A percentile compares a stretch with the other conserved stretches of the same genome.
Evolutionary conservation across 1,140 invertebrate genomes (phyloP).

Genomic region (Phocides pigmalion): DNA sequence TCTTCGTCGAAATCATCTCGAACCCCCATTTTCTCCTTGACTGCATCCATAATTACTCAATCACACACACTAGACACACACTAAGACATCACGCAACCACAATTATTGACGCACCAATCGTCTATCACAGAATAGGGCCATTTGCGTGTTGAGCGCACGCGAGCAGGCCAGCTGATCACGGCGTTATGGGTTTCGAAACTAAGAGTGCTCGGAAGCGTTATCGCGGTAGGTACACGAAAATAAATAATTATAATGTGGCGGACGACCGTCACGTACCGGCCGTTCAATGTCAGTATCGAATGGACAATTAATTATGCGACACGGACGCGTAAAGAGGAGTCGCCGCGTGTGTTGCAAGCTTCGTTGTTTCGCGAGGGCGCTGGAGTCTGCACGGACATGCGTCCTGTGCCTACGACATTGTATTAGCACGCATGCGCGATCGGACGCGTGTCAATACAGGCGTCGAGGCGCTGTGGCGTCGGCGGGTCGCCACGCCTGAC

Average conservation of each 20-base stretch:
- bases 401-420: slow-evolving; percentile 55
- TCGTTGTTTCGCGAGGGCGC: slow-evolving; percentile 39
- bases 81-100: slow-evolving; percentile 55
- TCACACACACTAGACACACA: slow-evolving; percentile 52
- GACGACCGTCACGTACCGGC: slow-evolving; percentile 59
- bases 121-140: slow-evolving; percentile 57
- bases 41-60: slow-evolving; percentile 64
- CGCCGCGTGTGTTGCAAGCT: slow-evolving; percentile 61
- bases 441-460: slow-evolving; percentile 56
- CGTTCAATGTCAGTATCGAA: slow-evolving; percentile 80
- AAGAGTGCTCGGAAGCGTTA: slow-evolving; percentile 50
- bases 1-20: slow-evolving; percentile 71
- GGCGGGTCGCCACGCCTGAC: slow-evolving; percentile 56
- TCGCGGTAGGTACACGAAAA: slow-evolving; percentile 51
- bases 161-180: slow-evolving; percentile 45
- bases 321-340: slow-evolving; percentile 64
- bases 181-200: slow-evolving; percentile 37
- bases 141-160: slow-evolving; percentile 39
- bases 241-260: slow-evolving; percentile 68
- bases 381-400: slow-evolving; percentile 61
- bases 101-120: slow-evolving; percentile 43
- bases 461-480: slow-evolving; percentile 56
- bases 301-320: slow-evolving; percentile 80
- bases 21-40: slow-evolving; percentile 58
- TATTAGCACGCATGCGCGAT: slow-evolving; percentile 57